phyloP scores from a whole-genome alignment of 92 coral and sea anemone species.

The Micromussa lordhowensis region DNA sequence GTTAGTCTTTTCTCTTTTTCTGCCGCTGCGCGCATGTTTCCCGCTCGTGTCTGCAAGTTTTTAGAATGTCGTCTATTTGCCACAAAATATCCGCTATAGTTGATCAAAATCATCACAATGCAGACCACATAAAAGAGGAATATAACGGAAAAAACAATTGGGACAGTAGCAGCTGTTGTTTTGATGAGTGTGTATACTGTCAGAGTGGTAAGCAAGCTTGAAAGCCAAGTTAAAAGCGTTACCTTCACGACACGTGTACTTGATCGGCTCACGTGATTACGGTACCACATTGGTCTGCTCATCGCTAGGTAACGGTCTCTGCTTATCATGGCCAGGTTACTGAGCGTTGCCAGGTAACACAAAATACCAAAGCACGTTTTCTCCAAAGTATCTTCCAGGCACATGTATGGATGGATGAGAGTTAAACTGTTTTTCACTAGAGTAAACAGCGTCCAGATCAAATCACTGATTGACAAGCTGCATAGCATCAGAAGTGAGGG shows the following conservation, averaged over 20 bases:
- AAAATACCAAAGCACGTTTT: neutral
- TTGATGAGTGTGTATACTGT: neutral
- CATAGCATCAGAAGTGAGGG: slow-evolving; percentile 1
- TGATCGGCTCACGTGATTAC: neutral
- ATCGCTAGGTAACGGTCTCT: slow-evolving; percentile 34
- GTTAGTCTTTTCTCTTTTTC: neutral
- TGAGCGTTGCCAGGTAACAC: neutral
- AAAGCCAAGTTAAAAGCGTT: neutral
- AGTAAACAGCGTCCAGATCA: neutral
- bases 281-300: slow-evolving; percentile 23
- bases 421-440: neutral
- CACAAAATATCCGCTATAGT: neutral
- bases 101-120: neutral
- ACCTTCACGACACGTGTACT: neutral
- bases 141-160: neutral
- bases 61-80: neutral
- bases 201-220: neutral
- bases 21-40: neutral
- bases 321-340: slow-evolving; percentile 17
- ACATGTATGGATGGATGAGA: neutral
- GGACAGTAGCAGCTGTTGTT: neutral
- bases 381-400: neutral
- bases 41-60: neutral
- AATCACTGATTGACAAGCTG: neutral
- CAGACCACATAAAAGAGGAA: neutral